A percentile compares a stretch with the other conserved stretches of the same genome.
Evolutionary conservation across 2,888 invertebrate genomes (phyloP).

Genomic region (Allygus modestus): DNA sequence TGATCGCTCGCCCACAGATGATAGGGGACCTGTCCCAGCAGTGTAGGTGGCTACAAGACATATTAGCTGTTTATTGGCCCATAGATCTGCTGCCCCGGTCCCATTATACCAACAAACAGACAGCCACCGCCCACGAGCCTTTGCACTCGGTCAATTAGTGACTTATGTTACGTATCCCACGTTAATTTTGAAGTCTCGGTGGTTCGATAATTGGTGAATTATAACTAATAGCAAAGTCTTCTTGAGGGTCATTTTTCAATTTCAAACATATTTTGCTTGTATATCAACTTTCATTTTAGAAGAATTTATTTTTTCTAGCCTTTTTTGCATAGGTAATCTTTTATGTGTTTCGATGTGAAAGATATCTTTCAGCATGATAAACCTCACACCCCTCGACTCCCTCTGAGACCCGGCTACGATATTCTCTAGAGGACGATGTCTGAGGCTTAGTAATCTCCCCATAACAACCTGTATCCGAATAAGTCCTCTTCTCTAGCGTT

Average conservation of each 20-base stretch:
- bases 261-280: not conserved
- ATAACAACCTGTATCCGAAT: too few relatives aligned
- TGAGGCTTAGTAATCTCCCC: too few relatives aligned
- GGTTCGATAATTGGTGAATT: not conserved
- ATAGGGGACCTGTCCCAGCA: not conserved
- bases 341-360: too few relatives aligned
- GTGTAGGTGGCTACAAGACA: not conserved
- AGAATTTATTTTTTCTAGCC: too few relatives aligned
- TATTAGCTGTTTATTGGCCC: conserved; percentile 36
- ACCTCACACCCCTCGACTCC: too few relatives aligned
- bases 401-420: too few relatives aligned
- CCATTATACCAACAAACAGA: conserved; percentile 19
- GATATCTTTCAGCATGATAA: too few relatives aligned
- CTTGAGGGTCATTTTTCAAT: not conserved
- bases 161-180: not conserved
- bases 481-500: too few relatives aligned
- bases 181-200: conserved; percentile 2
- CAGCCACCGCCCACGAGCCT: not conserved
- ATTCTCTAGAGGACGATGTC: too few relatives aligned
- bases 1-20: not conserved
- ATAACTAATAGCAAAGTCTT: not conserved
- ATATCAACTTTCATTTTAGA: too few relatives aligned
- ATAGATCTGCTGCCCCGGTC: conserved; percentile 22
- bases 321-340: too few relatives aligned
- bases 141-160: not conserved